These are phyloP conservation scores for Octodon degus DNA, from an alignment of 2,113 vertebrate genomes.

Conservation along the genomic window DNA sequence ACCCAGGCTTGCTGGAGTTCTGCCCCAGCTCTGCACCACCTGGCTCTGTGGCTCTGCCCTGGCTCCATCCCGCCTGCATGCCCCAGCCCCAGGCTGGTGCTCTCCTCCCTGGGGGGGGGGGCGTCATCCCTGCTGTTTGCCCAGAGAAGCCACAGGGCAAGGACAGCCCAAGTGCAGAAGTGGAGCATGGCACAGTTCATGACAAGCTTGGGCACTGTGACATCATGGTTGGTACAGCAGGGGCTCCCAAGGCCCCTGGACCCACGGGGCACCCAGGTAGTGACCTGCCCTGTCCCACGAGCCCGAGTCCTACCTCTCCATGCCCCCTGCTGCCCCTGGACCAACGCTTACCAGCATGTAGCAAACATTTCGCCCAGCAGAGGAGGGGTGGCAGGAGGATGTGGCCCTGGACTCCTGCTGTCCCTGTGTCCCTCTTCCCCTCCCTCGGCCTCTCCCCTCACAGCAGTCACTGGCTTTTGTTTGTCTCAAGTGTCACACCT, in stretches of 20 bases:
- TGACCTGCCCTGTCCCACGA: background rate
- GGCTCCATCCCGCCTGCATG: background rate
- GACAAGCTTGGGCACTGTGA: background rate
- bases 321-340: background rate
- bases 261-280: background rate
- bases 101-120: background rate
- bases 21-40: background rate
- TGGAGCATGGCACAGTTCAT: background rate
- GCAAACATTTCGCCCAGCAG: background rate
- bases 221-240: background rate
- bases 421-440: too few relatives aligned
- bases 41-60: background rate
- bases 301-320: background rate
- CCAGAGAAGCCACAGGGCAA: too few relatives aligned
- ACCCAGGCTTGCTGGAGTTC: background rate
- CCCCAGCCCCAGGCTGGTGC: background rate
- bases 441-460: background rate
- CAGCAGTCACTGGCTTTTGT: background rate
- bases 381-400: background rate
- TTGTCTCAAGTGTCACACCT: background rate
- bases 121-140: background rate
- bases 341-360: background rate
- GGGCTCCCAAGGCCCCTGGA: background rate
- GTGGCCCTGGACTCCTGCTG: background rate
- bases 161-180: background rate